A percentile compares a stretch with the other conserved stretches of the same genome.
phyloP scores from a whole-genome alignment of 2,113 vertebrate genomes.

The Actinemys pallida region DNA sequence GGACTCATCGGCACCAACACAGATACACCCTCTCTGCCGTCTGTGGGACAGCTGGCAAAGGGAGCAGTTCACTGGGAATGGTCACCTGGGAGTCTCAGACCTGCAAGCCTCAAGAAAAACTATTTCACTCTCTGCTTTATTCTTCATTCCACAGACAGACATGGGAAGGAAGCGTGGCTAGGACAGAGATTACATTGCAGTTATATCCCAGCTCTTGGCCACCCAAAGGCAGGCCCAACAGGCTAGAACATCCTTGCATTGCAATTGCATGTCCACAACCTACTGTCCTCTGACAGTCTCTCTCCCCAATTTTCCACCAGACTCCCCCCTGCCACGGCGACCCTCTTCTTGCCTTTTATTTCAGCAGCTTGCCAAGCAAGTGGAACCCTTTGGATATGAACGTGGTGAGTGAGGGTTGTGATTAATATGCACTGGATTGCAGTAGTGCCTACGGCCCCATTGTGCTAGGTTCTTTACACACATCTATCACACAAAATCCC shows the following conservation, averaged over 20 bases:
- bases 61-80: background rate
- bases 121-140: background rate
- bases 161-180: background rate
- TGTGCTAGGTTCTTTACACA: background rate
- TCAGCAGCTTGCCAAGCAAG: background rate
- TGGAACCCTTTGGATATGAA: background rate
- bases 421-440: background rate
- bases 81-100: background rate
- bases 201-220: background rate
- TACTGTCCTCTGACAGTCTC: background rate
- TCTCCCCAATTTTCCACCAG: background rate
- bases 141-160: background rate
- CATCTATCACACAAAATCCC: background rate
- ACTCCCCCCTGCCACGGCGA: background rate
- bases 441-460: background rate
- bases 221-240: background rate
- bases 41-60: background rate
- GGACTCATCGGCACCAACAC: background rate
- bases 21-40: background rate
- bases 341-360: background rate
- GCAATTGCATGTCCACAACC: background rate
- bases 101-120: background rate
- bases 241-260: background rate
- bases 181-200: background rate
- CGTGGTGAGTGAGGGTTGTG: no score